Conservation (phyloP, 2,113 vertebrate genomes). For the Dolichotis patagonum region DNA sequence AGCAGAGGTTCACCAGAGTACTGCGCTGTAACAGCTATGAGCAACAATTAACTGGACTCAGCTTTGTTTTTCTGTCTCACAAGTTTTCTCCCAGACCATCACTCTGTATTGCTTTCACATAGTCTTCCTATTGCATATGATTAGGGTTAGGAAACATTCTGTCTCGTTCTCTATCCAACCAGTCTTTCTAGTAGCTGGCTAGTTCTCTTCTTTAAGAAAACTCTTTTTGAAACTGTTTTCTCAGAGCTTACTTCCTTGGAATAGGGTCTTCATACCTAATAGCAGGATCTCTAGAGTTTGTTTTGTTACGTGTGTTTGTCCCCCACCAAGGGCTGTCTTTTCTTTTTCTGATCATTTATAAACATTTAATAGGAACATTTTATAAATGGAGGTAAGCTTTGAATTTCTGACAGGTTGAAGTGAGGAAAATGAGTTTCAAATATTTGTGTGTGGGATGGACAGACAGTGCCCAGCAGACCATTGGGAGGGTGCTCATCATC, state of each 20-base stretch:
- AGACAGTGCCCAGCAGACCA: background rate
- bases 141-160: background rate
- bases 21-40: background rate
- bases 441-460: background rate
- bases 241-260: background rate
- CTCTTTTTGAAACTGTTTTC: background rate
- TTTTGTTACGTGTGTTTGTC: background rate
- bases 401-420: background rate
- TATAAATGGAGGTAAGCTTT: background rate
- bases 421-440: slow-evolving; percentile 10
- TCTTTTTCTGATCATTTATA: slow-evolving; percentile 18
- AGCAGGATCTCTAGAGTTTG: background rate
- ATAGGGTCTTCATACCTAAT: background rate
- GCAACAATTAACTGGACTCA: background rate
- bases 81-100: background rate
- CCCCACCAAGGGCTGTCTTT: background rate
- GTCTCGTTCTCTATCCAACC: background rate
- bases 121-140: background rate
- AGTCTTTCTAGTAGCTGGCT: background rate
- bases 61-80: background rate
- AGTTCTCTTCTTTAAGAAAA: background rate
- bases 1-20: background rate
- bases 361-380: background rate
- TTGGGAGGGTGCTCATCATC: background rate
- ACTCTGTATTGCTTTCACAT: background rate